Evolutionary conservation across 2,113 vertebrate genomes (phyloP).

Genomic region (Myodes glareolus): DNA sequence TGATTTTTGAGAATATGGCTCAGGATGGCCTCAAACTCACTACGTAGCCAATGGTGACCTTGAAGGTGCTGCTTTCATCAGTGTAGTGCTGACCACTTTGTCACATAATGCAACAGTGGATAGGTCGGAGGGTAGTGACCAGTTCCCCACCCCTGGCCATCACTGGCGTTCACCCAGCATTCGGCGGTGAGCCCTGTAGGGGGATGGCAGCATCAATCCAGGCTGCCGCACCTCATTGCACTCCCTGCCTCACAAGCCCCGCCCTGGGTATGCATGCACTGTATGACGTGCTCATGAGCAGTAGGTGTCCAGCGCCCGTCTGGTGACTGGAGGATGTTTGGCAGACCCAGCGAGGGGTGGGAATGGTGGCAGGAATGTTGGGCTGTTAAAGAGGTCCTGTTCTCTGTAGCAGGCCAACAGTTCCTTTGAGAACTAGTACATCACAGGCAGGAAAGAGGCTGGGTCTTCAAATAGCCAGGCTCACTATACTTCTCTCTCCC

Average conservation of each 20-base stretch:
- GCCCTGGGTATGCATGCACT: accelerated
- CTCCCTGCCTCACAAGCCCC: neutral
- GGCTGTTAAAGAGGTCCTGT: neutral
- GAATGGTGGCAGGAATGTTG: neutral
- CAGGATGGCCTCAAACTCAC: no score
- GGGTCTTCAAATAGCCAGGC: neutral
- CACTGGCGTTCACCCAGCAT: accelerated
- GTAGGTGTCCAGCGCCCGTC: neutral
- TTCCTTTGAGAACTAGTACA: neutral
- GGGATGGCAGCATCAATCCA: neutral
- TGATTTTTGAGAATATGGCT: neutral
- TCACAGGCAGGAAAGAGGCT: neutral
- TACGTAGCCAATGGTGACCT: no score
- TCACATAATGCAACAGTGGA: accelerated
- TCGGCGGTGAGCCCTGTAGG: neutral
- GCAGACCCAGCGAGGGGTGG: neutral
- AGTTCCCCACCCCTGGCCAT: neutral
- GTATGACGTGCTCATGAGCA: neutral
- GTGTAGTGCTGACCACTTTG: neutral
- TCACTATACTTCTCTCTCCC: no score
- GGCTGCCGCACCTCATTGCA: neutral
- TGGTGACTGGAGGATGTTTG: neutral
- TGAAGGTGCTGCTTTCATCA: accelerated
- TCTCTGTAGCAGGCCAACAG: neutral
- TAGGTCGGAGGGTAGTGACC: accelerated